A percentile compares a stretch with the other conserved stretches of the same genome.
These are phyloP conservation scores for Spea hammondii DNA, from an alignment of 2,797 vertebrate genomes.

Conservation along the genomic window DNA sequence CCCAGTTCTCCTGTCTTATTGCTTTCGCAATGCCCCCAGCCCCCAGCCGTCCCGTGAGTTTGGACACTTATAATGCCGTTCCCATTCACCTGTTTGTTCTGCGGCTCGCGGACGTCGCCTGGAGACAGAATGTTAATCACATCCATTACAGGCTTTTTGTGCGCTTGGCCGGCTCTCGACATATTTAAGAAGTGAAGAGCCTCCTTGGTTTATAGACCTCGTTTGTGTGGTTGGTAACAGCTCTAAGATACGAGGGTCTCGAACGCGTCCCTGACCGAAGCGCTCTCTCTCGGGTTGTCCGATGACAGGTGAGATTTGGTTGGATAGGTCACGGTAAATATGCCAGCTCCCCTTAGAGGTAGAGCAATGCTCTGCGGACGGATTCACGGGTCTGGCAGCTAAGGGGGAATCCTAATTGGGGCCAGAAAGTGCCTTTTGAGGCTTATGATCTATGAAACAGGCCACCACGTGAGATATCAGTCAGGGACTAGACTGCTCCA, in stretches of 20 bases:
- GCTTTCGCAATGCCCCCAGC: too few species aligned
- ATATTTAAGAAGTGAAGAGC: conserved; percentile 47
- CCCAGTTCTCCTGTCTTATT: background rate
- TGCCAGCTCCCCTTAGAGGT: too few species aligned
- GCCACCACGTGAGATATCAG: too few species aligned
- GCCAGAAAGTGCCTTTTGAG: too few species aligned
- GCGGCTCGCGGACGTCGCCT: background rate
- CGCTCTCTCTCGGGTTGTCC: background rate
- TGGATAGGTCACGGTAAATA: background rate
- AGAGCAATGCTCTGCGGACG: too few species aligned
- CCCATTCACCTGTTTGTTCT: conserved; percentile 41
- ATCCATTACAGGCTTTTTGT: conserved; percentile 34
- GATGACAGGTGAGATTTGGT: background rate
- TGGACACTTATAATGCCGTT: too few species aligned
- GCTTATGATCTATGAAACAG: too few species aligned
- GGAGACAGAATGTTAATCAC: conserved; percentile 43
- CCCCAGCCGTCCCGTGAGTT: too few species aligned
- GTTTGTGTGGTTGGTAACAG: conserved; percentile 51
- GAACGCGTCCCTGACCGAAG: conserved; percentile 38
- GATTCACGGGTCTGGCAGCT: too few species aligned
- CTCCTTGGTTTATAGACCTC: conserved; percentile 40
- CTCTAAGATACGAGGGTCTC: conserved; percentile 41
- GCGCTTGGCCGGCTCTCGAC: conserved; percentile 31
- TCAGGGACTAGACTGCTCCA: too few species aligned
- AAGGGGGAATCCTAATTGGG: too few species aligned